Percentiles rank a stretch among this genome's conserved stretches.
Conservation (phyloP, 2,888 invertebrate species). For the Venustoraphidia nigricollis region DNA sequence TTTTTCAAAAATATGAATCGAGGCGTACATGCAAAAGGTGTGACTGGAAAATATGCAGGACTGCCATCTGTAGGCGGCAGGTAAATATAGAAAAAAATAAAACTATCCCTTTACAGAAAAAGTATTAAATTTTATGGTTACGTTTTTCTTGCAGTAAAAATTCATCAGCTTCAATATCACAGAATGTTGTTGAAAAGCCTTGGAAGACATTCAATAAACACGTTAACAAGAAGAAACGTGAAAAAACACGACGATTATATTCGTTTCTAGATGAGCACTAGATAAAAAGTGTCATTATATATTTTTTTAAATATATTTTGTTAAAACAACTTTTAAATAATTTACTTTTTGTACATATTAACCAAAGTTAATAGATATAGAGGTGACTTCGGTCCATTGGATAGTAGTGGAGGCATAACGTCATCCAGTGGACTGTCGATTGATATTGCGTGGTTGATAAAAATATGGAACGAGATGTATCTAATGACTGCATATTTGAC, state of each 20-base stretch:
- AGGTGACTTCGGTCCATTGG: too few species aligned
- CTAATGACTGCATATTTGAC: too few species aligned
- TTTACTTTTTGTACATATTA: constrained; percentile 3
- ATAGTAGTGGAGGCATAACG: too few species aligned
- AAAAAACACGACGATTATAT: constrained; percentile 79
- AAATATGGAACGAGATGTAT: too few species aligned
- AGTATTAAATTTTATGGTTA: too few species aligned
- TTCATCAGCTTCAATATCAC: too few species aligned
- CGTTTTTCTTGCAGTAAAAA: too few species aligned
- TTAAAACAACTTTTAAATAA: constrained; percentile 1
- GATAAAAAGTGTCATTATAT: constrained; percentile 12
- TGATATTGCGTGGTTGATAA: too few species aligned
- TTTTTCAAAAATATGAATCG: constrained; percentile 36
- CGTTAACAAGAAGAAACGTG: constrained; percentile 77
- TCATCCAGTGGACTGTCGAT: too few species aligned
- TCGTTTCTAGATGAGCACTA: constrained; percentile 70
- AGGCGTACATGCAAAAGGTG: constrained; percentile 21
- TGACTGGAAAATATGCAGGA: constrained; percentile 13
- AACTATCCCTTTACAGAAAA: too few species aligned
- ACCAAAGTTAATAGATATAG: too few species aligned
- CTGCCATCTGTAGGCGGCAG: constrained; percentile 9
- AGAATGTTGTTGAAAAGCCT: constrained; percentile 34
- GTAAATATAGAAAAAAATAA: not conserved
- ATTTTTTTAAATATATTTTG: not conserved
- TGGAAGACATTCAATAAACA: constrained; percentile 76